Evolutionary conservation across 2,888 invertebrate species (phyloP).

Genomic region (Neoitamus cyanurus): DNA sequence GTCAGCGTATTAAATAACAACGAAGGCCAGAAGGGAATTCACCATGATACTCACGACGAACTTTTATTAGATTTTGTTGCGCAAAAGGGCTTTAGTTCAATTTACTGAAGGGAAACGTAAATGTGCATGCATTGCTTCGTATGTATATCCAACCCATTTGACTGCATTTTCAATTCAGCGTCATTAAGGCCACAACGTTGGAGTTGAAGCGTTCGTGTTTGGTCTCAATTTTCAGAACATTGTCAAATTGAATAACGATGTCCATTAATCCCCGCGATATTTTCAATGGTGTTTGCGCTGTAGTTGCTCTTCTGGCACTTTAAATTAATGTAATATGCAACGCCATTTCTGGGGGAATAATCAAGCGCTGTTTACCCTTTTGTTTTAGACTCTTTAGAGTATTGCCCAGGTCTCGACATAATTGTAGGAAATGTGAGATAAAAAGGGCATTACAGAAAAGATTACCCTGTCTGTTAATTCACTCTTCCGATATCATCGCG

Average conservation of each 20-base stretch:
- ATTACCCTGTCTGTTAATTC: background rate
- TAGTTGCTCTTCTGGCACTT: background rate
- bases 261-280: background rate
- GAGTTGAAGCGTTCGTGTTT: background rate
- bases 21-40: background rate
- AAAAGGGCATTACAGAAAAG: background rate
- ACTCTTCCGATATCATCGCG: background rate
- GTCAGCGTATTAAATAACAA: background rate
- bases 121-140: background rate
- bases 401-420: background rate
- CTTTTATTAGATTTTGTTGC: background rate
- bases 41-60: background rate
- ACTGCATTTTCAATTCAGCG: background rate
- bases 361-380: background rate
- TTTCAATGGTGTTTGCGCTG: background rate
- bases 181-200: background rate
- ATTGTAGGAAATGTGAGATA: background rate
- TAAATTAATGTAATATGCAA: background rate
- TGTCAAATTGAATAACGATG: background rate
- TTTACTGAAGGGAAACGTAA: background rate
- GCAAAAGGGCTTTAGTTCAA: background rate
- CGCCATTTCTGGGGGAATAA: background rate
- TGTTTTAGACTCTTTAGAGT: background rate
- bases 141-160: background rate
- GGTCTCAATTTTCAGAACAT: background rate